Evolutionary conservation across 37 sponge, comb jelly and placozoan species (phyloP), one percentile per base, ranked within the genome.

Genomic region (Oopsacas minuta): DNA sequence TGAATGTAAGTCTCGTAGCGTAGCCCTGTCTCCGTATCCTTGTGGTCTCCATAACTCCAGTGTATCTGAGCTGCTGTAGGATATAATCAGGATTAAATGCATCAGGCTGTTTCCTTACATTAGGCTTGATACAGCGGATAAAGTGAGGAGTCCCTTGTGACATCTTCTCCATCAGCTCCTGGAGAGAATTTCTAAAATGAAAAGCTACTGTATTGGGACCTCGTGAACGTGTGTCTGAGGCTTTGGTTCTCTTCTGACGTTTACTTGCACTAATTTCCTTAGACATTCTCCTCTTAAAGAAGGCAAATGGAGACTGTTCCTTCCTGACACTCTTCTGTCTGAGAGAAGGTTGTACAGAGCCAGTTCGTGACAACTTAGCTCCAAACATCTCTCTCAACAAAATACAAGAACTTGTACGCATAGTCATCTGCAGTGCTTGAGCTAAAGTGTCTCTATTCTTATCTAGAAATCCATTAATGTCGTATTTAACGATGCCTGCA

Each of bases 401-500:
- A 0, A 88, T 61, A 34, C 37, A 82, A 12, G 81, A 49, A 85
- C 91, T 90, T 37, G 88, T 88, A n/a, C 75, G 53, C 86, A 85
- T 85, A 1, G 86, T 85, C 37, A 85, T 39, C 38, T 36, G 81
- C 37, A 85, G 39, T 1, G 51, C 86, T 10, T 35, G 51, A 5
- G 86, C 39, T 36, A 85, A 39, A 5, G 86, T 87, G 52, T 87
- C 87, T 46, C 87, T 84, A 12, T 87, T 87, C 39, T 87, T 87
- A 36, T 85, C 84, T 35, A 87, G 84, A 28, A 52, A 87, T 1
- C 87, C 87, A 49, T 84, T 39, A 23, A 85, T 36, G 10, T 87
- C 37, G 84, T 87, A 87, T 20, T 42, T 87, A n/a, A 92, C 92
- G 42, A 84, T 39, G 23, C 93, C 93, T 52, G 93, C 90, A 81